phyloP scores from a whole-genome alignment of 2,888 invertebrate genomes.

The Heliconius sara region DNA sequence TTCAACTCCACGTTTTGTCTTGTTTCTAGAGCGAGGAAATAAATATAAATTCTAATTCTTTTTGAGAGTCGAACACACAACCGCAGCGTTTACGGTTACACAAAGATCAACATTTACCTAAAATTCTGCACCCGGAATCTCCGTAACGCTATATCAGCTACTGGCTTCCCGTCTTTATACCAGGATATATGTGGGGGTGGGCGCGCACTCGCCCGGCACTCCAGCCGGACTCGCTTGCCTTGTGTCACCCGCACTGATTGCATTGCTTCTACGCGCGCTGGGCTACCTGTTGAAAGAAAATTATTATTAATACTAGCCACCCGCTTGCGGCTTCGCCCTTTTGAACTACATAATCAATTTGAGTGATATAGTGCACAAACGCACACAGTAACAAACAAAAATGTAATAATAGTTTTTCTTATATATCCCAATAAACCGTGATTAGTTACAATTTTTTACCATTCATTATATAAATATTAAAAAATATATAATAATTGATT shows the following conservation, averaged over 20 bases:
- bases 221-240: slow-evolving; percentile 85
- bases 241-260: slow-evolving; percentile 73
- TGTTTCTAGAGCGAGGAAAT: neutral
- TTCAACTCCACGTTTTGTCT: neutral
- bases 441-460: no score
- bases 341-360: no score
- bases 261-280: slow-evolving; percentile 76
- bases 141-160: slow-evolving; percentile 84
- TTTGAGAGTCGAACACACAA: neutral
- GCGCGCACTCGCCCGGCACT: slow-evolving; percentile 89
- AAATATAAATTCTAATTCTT: neutral
- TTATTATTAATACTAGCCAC: neutral
- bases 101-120: slow-evolving; percentile 69
- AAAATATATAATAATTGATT: no score
- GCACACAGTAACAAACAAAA: no score
- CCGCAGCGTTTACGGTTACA: neutral
- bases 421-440: no score
- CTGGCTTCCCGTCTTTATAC: slow-evolving; percentile 89
- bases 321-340: no score
- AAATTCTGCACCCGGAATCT: slow-evolving; percentile 85
- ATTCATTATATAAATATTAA: no score
- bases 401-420: no score
- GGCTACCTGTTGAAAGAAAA: slow-evolving; percentile 65
- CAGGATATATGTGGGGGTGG: slow-evolving; percentile 93
- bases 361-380: no score